Conservation (phyloP, 2,888 invertebrate genomes). For the Calameuta filiformis region DNA sequence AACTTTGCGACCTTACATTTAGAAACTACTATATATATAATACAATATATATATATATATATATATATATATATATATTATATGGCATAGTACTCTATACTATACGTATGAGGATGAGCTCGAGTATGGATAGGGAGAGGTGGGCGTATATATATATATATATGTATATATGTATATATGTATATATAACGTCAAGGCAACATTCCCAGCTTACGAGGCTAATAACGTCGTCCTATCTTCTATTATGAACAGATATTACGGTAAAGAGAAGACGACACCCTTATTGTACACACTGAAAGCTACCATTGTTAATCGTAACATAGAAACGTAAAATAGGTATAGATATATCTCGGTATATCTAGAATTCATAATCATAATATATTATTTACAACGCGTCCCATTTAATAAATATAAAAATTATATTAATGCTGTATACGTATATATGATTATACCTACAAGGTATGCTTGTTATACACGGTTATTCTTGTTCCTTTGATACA, state of each 20-base stretch:
- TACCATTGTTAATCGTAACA: background rate
- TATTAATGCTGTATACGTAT: background rate
- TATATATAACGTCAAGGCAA: background rate
- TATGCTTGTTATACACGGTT: background rate
- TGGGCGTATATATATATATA: background rate
- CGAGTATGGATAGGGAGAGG: background rate
- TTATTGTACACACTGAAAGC: background rate
- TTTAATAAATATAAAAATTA: conserved; percentile 8
- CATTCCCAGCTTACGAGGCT: conserved; percentile 1
- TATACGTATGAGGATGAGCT: background rate
- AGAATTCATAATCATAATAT: background rate
- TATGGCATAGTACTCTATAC: background rate
- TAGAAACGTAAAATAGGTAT: background rate
- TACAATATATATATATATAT: too few species aligned
- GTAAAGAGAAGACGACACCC: background rate
- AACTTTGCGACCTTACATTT: background rate
- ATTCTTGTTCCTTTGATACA: background rate
- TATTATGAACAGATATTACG: conserved; percentile 2
- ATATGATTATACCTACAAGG: background rate
- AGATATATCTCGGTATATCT: background rate
- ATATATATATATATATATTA: too few species aligned
- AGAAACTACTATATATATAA: background rate
- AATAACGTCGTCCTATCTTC: conserved; percentile 8
- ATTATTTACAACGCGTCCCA: background rate
- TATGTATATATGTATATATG: background rate